Base-by-base conservation (phyloP, 2,113 vertebrate genomes). In the Chroicocephalus ridibundus region DNA sequence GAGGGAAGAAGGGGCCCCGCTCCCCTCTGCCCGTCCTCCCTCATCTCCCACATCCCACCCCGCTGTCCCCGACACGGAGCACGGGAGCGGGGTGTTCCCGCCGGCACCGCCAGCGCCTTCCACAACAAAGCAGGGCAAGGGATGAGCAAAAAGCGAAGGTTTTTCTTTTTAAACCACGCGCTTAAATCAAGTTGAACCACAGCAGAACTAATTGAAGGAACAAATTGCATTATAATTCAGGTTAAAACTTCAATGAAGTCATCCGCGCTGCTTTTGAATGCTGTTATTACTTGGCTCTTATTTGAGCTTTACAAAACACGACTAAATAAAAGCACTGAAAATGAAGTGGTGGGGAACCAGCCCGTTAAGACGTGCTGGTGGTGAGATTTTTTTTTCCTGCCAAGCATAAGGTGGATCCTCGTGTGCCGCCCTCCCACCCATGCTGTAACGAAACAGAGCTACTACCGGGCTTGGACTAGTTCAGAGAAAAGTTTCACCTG, bases 21-120 rank as follows among this genome's bases (percentile, higher is more conserved):
- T 55, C 69, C 12, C n/a, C n/a, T 24, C 24, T 13, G 8, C 52
- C 34, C 91, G 18, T 5, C 22, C 14, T n/a, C 36, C 46, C 36
- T 13, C 21, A 8, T 11, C 47, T 58, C 57, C 84, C 6, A 11
- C 51, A 55, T 46, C 55, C 55, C 70, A 24, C 20, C 27, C 6
- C 6, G 6, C 26, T 4, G n/a, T 17, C 17, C 38, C 65, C 24
- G 16, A 3, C 3, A 16, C 1, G 3, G 36, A 26, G 40, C 24
- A 4, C 32, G 0, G 16, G n/a, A 57, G 60, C 44, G 29, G 54
- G 66, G 49, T 38, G 27, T 46, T 74, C 16, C 44, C 11, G 72
- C 1, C 6, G 42, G n/a, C 49, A 20, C 55, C 10, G 8, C 38
- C 62, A 32, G 52, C 11, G 21, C 27, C 61, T 15, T 4, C 52